Conservation (phyloP, 2,888 invertebrate species). For the Antheraea yamamai region DNA sequence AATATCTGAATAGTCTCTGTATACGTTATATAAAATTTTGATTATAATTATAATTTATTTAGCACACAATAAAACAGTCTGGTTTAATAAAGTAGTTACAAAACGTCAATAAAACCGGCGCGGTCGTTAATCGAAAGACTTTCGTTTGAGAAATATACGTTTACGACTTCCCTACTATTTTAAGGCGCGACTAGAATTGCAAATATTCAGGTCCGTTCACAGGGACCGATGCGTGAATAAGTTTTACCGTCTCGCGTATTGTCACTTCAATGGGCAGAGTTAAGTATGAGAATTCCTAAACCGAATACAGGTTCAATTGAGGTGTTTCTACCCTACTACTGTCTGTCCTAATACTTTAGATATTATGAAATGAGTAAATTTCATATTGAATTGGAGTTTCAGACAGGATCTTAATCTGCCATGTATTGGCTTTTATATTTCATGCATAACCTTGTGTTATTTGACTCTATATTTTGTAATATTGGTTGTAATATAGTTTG, state of each 20-base stretch:
- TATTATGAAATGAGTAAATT: too few relatives aligned
- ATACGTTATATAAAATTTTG: neutral
- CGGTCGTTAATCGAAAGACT: conserved; percentile 45
- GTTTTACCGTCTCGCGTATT: conserved; percentile 25
- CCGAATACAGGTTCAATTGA: neutral
- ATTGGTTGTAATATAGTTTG: too few relatives aligned
- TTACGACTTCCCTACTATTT: conserved; percentile 48
- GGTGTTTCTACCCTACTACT: too few relatives aligned
- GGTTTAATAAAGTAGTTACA: conserved; percentile 28
- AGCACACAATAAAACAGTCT: neutral
- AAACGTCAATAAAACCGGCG: conserved; percentile 34
- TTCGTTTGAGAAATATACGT: conserved; percentile 41
- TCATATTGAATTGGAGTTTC: too few relatives aligned
- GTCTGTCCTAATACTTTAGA: too few relatives aligned
- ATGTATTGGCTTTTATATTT: too few relatives aligned
- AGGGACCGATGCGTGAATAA: conserved; percentile 47
- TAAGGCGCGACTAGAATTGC: conserved; percentile 39
- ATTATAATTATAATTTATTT: neutral
- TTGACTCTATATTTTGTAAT: too few relatives aligned
- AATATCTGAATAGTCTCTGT: neutral
- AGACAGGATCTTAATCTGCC: too few relatives aligned
- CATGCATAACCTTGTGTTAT: too few relatives aligned
- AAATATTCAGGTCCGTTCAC: conserved; percentile 42
- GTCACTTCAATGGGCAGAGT: conserved; percentile 21
- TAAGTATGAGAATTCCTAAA: neutral